Conservation (phyloP, 2,113 vertebrate genomes). For the Nycticryphes semicollaris region DNA sequence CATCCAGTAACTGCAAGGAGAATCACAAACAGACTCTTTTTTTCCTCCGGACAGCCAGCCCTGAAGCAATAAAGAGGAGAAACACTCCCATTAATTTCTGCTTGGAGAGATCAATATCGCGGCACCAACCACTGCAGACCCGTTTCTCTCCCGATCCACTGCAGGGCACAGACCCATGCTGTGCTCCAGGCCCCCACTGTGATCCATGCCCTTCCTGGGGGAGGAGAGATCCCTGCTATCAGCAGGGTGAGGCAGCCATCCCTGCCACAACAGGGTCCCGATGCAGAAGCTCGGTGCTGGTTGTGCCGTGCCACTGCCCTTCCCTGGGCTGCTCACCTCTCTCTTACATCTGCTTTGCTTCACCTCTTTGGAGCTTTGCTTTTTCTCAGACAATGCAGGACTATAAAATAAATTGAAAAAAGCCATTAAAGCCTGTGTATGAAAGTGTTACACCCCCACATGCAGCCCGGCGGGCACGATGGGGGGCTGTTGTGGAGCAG, state of each 20-base stretch:
- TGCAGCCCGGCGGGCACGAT: background rate
- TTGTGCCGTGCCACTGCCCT: background rate
- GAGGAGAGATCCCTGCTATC: rapidly evolving
- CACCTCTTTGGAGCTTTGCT: background rate
- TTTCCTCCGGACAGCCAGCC: background rate
- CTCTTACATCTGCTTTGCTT: background rate
- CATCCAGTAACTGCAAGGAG: background rate
- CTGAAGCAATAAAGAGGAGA: background rate
- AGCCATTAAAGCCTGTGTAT: background rate
- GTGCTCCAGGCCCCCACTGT: background rate
- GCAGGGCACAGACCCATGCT: background rate
- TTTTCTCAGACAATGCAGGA: background rate
- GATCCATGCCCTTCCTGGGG: background rate
- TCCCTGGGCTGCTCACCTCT: background rate
- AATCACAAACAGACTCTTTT: background rate
- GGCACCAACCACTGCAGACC: background rate
- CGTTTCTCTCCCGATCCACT: background rate
- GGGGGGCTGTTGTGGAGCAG: background rate
- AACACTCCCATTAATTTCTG: conserved; percentile 1
- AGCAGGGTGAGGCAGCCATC: rapidly evolving
- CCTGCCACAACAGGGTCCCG: rapidly evolving
- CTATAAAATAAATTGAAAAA: background rate
- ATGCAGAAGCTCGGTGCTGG: rapidly evolving
- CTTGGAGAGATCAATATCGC: background rate
- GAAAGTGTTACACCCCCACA: background rate